Conservation (phyloP, 2,888 invertebrate genomes). For the Phlogophora meticulosa region DNA sequence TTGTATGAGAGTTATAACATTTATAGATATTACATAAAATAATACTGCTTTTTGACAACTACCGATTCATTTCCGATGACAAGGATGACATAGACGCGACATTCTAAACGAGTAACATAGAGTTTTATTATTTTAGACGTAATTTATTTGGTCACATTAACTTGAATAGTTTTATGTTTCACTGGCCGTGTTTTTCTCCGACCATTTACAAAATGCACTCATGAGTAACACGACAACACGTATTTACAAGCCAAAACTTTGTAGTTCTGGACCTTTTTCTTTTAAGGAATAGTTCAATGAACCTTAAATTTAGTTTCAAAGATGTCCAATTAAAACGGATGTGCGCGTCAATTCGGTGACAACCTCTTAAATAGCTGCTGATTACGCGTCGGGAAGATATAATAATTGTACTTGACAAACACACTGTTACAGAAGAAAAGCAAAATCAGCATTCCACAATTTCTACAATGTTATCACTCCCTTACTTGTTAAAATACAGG, state of each 20-base stretch:
- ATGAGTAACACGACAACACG: not conserved
- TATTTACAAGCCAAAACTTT: not conserved
- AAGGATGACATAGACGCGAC: slow-evolving; percentile 21
- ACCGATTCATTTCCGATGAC: not conserved
- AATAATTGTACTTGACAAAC: slow-evolving; percentile 22
- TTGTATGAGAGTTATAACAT: slow-evolving; percentile 69
- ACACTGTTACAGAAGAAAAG: slow-evolving; percentile 22
- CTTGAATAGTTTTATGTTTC: not conserved
- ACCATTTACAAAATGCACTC: slow-evolving; percentile 2
- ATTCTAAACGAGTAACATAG: not conserved
- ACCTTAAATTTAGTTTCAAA: not conserved
- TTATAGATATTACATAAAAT: slow-evolving; percentile 38
- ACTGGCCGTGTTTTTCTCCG: slow-evolving; percentile 13
- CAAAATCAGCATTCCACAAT: slow-evolving; percentile 27
- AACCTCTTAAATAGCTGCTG: slow-evolving; percentile 3
- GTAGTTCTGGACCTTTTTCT: not conserved
- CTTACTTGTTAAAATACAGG: slow-evolving; percentile 56
- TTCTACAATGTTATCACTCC: slow-evolving; percentile 62
- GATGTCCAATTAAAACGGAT: not conserved
- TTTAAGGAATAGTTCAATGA: not conserved
- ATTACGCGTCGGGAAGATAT: slow-evolving; percentile 8
- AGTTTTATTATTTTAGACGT: slow-evolving; percentile 4
- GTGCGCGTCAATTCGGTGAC: slow-evolving; percentile 16
- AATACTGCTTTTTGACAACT: slow-evolving; percentile 53
- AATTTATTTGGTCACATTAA: not conserved